These are phyloP conservation scores for Montipora efflorescens DNA, from an alignment of 64 coral and sea anemone species.

Conservation along the genomic window DNA sequence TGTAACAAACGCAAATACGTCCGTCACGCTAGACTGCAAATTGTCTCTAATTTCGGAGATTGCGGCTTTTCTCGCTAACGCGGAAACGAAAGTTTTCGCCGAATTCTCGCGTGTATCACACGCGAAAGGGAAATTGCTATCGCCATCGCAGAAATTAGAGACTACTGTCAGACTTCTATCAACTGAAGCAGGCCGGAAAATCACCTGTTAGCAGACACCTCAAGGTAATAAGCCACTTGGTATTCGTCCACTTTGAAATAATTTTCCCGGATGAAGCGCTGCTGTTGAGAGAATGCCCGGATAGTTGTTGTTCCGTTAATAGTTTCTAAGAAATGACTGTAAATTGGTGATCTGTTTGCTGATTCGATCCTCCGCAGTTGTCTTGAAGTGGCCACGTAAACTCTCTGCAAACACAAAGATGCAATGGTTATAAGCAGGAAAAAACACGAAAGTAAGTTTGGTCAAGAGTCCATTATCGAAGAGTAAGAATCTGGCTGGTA, in stretches of 20 bases:
- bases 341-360: constrained; percentile 85
- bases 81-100: too few relatives aligned
- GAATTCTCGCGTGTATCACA: too few relatives aligned
- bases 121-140: too few relatives aligned
- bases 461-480: too few relatives aligned
- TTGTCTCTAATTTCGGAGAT: too few relatives aligned
- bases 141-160: too few relatives aligned
- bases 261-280: constrained; percentile 80
- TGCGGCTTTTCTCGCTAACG: too few relatives aligned
- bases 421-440: neutral
- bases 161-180: too few relatives aligned
- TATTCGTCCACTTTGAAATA: constrained; percentile 81
- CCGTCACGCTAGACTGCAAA: too few relatives aligned
- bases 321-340: constrained; percentile 88
- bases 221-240: constrained; percentile 68
- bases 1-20: too few relatives aligned
- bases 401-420: constrained; percentile 41
- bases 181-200: too few relatives aligned
- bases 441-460: neutral
- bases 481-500: too few relatives aligned
- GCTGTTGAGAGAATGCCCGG: constrained; percentile 86
- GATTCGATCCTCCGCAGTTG: constrained; percentile 88
- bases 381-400: constrained; percentile 80
- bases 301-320: constrained; percentile 75
- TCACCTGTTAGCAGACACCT: constrained; percentile 75